Percentiles rank a stretch among this genome's conserved stretches.
These are phyloP conservation scores for Drosophila grimshawi DNA, from an alignment of 1,140 invertebrate genomes.

Conservation along the genomic window DNA sequence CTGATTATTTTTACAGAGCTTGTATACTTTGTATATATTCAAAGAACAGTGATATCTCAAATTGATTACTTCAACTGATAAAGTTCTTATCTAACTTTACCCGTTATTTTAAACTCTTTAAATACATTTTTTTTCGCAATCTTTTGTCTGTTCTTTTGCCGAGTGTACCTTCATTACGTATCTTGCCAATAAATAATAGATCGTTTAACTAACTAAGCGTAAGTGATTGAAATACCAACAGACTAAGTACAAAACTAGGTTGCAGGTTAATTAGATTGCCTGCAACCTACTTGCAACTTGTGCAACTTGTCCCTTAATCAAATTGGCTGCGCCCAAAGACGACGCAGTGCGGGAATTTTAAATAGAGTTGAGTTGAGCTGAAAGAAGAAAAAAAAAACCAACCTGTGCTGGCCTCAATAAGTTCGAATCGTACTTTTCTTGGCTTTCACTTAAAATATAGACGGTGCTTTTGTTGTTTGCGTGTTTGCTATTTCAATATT, in stretches of 20 bases:
- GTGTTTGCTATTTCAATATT: conserved; percentile 15
- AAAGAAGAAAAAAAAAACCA: background rate
- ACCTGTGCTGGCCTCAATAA: conserved; percentile 16
- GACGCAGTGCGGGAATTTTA: background rate
- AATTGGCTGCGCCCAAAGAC: conserved; percentile 9
- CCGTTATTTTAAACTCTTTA: no score
- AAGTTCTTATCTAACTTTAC: no score
- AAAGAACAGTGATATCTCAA: no score
- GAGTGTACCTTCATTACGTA: no score
- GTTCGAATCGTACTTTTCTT: conserved; percentile 5
- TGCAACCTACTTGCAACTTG: conserved; percentile 9
- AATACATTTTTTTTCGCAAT: no score
- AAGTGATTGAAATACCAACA: conserved; percentile 5
- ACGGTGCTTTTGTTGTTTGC: background rate
- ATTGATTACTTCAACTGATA: no score
- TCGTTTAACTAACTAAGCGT: background rate
- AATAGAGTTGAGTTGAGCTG: background rate
- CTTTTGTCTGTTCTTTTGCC: no score
- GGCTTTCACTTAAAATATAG: conserved; percentile 15
- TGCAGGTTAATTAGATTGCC: background rate
- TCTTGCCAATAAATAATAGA: no score
- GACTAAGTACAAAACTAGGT: background rate
- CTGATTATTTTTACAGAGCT: no score
- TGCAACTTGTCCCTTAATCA: conserved; percentile 20
- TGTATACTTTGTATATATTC: no score